These are phyloP conservation scores for Deroplatys truncata DNA, from an alignment of 2,888 invertebrate species.

Conservation along the genomic window DNA sequence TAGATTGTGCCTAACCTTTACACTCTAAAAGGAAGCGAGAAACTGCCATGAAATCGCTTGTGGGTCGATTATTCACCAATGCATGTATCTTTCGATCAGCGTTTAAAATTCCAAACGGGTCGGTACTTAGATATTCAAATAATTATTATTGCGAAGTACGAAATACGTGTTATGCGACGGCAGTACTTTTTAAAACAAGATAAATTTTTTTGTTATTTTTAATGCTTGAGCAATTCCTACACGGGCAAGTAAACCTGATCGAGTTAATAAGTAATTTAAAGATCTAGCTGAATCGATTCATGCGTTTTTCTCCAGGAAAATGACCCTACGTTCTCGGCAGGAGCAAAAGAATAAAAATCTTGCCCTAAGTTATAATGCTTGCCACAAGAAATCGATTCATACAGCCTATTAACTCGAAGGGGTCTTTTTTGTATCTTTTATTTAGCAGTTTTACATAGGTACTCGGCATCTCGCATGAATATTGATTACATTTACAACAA, in stretches of 20 bases:
- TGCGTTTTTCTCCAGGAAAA: neutral
- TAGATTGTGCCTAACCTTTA: neutral
- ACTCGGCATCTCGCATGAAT: neutral
- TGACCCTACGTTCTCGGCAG: neutral
- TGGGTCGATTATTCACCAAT: neutral
- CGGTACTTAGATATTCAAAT: neutral
- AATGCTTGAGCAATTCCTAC: neutral
- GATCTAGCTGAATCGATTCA: neutral
- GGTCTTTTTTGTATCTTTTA: neutral
- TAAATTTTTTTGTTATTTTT: neutral
- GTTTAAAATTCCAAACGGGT: neutral
- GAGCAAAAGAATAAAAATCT: neutral
- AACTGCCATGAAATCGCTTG: neutral
- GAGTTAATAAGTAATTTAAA: neutral
- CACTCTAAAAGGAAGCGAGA: neutral
- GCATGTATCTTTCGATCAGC: neutral
- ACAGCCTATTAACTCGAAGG: neutral
- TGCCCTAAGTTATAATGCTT: neutral
- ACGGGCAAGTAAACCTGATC: neutral
- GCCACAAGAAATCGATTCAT: neutral
- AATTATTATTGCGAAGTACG: neutral
- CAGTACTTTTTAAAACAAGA: neutral
- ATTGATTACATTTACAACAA: neutral
- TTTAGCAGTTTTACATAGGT: neutral
- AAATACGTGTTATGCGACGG: neutral